Evolutionary conservation across 2,797 vertebrate species (phyloP), one percentile per base, ranked within the genome.

Genomic region (Centropyge bicolor): DNA sequence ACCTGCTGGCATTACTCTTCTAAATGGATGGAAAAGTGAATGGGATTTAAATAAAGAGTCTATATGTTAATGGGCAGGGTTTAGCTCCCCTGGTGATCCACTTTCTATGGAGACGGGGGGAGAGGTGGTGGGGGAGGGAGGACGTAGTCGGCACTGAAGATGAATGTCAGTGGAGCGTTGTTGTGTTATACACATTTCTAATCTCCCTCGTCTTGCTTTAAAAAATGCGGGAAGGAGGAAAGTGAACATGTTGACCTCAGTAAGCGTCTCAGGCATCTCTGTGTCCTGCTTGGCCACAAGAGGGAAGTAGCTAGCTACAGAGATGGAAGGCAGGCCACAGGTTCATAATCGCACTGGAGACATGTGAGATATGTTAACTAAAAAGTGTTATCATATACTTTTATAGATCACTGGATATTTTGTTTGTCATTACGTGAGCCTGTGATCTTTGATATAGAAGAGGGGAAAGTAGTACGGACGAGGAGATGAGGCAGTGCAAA

Each of bases 21-120:
- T 87, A 92, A 95, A 95, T 89, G 91, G 93, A 94, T 92, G 88
- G 86, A 68, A 84, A 87, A 88, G 86, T 81, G 86, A 93, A 93
- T 92, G 81, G 78, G 93, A 94, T 95, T 96, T 92, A 93, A 94
- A 95, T 96, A 93, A 91, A 92, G 90, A 88, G 91, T 94, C 92
- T 95, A 92, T 94, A 95, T 95, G 95, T 93, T 95, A 95, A 95
- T 95, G 88, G 88, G n/a, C 11, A 80, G 78, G 84, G 78, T 86
- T 91, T 77, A 81, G 86, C 82, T 91, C 84, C 84, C 74, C 84
- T 74, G 80, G 80, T 88, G 92, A 90, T 89, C 76, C 76, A 75
- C 84, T 90, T 80, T 66, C 85, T 84, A 19, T 56, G 56, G 59
- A 66, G 76, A 51, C 14, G 7, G 54, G 59, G 69, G 54, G 12